These are phyloP conservation scores for Archips crataeganus DNA, from an alignment of 2,888 invertebrate species.

Conservation along the genomic window DNA sequence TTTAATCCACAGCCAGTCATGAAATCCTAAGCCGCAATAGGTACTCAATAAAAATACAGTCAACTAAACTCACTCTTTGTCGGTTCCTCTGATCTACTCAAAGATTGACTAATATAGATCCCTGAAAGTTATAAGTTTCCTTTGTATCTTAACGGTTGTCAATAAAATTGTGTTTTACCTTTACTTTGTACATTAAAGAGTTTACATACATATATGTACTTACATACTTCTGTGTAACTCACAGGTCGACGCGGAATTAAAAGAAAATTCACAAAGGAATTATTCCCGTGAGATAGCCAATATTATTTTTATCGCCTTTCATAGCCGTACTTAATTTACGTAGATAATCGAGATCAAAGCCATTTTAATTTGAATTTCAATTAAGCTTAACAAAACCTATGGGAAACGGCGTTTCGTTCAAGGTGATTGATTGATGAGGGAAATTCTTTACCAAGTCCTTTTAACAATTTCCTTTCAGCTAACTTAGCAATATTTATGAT, in stretches of 20 bases:
- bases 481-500: constrained; percentile 33
- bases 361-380: constrained; percentile 41
- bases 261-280: background rate
- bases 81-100: too few relatives aligned
- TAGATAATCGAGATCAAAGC: constrained; percentile 36
- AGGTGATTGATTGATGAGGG: constrained; percentile 39
- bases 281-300: background rate
- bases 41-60: too few relatives aligned
- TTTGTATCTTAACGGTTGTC: too few relatives aligned
- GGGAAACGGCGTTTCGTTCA: constrained; percentile 31
- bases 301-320: constrained; percentile 20
- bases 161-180: too few relatives aligned
- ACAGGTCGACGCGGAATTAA: background rate
- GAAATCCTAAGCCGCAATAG: too few relatives aligned
- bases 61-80: too few relatives aligned
- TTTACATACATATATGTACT: too few relatives aligned
- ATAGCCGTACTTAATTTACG: constrained; percentile 27
- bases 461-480: constrained; percentile 32
- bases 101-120: too few relatives aligned
- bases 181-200: too few relatives aligned
- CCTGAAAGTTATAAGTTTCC: too few relatives aligned
- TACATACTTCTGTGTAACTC: too few relatives aligned
- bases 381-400: constrained; percentile 41
- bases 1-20: too few relatives aligned
- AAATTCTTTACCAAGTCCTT: constrained; percentile 35